Evolutionary conservation across 2,888 invertebrate genomes (phyloP).

Genomic region (Drosophila anomelani): DNA sequence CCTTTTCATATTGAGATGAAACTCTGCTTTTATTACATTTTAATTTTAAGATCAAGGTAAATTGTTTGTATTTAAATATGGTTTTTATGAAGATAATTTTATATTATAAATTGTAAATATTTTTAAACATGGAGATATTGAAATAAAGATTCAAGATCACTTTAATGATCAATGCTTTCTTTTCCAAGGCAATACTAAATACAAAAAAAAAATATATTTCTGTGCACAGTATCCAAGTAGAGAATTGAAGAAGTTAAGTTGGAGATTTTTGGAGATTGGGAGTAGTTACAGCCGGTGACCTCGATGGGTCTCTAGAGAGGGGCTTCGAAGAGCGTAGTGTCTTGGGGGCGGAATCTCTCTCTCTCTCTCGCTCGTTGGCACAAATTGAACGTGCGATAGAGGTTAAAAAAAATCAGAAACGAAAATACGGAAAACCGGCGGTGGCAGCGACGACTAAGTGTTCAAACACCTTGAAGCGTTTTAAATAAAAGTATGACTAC

Average conservation of each 20-base stretch:
- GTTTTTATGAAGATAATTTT: too few relatives aligned
- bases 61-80: neutral
- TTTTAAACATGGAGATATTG: neutral
- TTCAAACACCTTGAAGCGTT: slow-evolving; percentile 41
- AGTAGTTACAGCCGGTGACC: slow-evolving; percentile 24
- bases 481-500: slow-evolving; percentile 41
- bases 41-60: neutral
- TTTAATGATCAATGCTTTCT: slow-evolving; percentile 1
- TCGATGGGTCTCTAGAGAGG: slow-evolving; percentile 40
- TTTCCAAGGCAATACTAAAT: slow-evolving; percentile 14
- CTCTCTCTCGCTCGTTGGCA: slow-evolving; percentile 5
- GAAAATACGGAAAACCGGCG: slow-evolving; percentile 51
- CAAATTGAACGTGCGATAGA: slow-evolving; percentile 34
- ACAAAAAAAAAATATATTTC: slow-evolving; percentile 6
- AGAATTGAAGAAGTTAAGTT: slow-evolving; percentile 8
- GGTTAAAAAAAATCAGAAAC: slow-evolving; percentile 37
- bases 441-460: slow-evolving; percentile 23
- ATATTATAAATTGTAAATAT: too few relatives aligned
- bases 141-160: neutral
- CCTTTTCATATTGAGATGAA: neutral
- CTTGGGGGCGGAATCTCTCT: slow-evolving; percentile 11
- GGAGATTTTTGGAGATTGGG: slow-evolving; percentile 7
- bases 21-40: neutral
- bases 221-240: neutral
- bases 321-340: slow-evolving; percentile 26